Percentiles rank a stretch among this genome's conserved stretches.
phyloP scores from a whole-genome alignment of 2,888 invertebrate genomes.

The Papilio demoleus region DNA sequence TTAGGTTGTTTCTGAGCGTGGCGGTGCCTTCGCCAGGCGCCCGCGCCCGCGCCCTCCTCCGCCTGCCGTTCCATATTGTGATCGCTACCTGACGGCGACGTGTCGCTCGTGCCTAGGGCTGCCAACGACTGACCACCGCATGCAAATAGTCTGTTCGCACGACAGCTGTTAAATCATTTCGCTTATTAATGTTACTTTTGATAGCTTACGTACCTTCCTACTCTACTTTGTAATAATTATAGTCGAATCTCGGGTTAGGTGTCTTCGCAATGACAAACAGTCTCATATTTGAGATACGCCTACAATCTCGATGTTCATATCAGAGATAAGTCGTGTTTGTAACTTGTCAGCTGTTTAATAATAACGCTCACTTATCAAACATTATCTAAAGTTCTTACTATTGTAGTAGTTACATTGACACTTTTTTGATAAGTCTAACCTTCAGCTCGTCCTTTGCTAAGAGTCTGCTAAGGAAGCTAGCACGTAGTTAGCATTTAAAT shows the following conservation, averaged over 20 bases:
- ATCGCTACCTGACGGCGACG: conserved; percentile 44
- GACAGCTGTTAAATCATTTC: conserved; percentile 33
- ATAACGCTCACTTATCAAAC: conserved; percentile 9
- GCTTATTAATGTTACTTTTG: conserved; percentile 19
- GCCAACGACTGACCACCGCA: conserved; percentile 35
- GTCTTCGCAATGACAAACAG: conserved; percentile 27
- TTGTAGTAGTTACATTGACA: conserved; percentile 33
- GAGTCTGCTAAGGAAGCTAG: conserved; percentile 41
- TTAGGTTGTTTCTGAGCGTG: conserved; percentile 76
- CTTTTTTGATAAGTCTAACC: conserved; percentile 37
- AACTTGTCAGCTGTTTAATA: conserved; percentile 24
- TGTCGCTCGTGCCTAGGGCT: conserved; percentile 52
- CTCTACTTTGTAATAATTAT: background rate
- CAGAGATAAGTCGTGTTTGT: conserved; percentile 17
- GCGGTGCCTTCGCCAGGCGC: conserved; percentile 56
- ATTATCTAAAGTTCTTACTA: conserved; percentile 12
- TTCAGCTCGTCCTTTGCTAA: conserved; percentile 43
- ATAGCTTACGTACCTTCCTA: background rate
- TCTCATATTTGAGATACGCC: conserved; percentile 30
- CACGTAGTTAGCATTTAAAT: conserved; percentile 41
- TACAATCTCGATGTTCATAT: conserved; percentile 18
- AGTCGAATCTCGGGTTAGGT: conserved; percentile 1
- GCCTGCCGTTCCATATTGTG: conserved; percentile 47
- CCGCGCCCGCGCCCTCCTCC: conserved; percentile 43
- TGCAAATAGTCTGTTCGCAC: conserved; percentile 20